Evolutionary conservation across 2,113 vertebrate species (phyloP), one percentile per base, ranked within the genome.

Genomic region (Epinephelus cyanopodus): DNA sequence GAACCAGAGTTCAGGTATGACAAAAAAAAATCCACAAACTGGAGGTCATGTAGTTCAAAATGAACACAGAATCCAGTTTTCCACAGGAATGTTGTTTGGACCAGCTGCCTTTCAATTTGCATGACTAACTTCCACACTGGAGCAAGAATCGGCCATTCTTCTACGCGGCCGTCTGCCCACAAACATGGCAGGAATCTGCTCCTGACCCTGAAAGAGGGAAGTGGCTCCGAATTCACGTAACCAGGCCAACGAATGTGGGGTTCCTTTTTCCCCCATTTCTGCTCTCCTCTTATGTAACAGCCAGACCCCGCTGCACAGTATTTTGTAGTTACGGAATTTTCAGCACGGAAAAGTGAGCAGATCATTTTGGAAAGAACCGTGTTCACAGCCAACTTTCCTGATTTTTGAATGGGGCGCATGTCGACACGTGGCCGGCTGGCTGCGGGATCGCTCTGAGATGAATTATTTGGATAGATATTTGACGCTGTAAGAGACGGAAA

Each of bases 181-280:
- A 93, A 87, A 73, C 88, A 93, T 72, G 87, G 71, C 72, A 89
- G 83, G 92, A 92, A 93, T 94, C 85, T 53, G 66, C 13, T 70
- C 47, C 60, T 33, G 45, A 84, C 74, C 80, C 39, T 58, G 45
- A 67, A 81, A 73, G 64, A 50, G 74, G 78, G 83, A 89, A 80
- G 83, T 27, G 66, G 78, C 60, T 81, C 62, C 0, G 37, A 57
- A 81, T 68, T 69, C 50, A 64, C 1, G 6, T 33, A 75, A 52
- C 60, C 29, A 61, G 29, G 14, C 65, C 74, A 47, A 82, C 23
- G 78, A 81, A 81, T 45, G n/a, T 81, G 47, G 63, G 77, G 29
- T 25, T 78, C 50, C 60, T 53, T 50, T 7, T 56, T 23, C 19
- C 50, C 57, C 6, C 39, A 52, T 84, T 39, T 52, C 54, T 37